Evolutionary conservation across 2,888 invertebrate species (phyloP).

Genomic region (Trachelus iudaicus): DNA sequence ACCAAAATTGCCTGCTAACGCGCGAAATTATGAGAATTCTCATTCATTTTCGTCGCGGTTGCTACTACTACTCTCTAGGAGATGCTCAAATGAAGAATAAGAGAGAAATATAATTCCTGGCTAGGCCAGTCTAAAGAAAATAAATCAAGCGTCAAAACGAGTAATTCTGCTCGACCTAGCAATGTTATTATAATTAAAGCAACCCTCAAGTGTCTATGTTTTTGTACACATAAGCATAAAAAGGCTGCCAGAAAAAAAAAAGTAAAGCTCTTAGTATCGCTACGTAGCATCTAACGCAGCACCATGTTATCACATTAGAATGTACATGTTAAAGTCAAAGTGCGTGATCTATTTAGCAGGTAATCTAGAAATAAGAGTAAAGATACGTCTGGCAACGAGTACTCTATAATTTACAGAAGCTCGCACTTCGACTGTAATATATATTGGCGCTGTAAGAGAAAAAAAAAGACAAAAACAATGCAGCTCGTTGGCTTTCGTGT

Average conservation of each 20-base stretch:
- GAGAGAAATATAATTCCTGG: neutral
- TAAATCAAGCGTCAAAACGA: neutral
- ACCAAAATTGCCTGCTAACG: neutral
- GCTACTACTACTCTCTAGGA: neutral
- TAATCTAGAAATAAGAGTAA: constrained; percentile 2
- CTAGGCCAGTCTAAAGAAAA: neutral
- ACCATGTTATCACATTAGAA: constrained; percentile 17
- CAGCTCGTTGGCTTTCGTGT: neutral
- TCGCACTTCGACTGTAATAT: constrained; percentile 38
- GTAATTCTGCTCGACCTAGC: neutral
- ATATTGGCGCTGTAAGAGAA: constrained; percentile 26
- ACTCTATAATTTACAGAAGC: neutral
- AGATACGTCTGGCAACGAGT: neutral
- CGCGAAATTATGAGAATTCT: neutral
- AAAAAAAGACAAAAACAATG: constrained; percentile 21
- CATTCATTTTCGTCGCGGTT: neutral
- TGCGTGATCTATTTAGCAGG: constrained; percentile 21
- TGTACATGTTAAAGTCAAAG: constrained; percentile 47
- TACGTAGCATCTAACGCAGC: neutral
- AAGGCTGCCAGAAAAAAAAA: neutral
- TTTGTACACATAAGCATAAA: neutral
- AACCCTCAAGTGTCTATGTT: neutral
- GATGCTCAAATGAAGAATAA: neutral
- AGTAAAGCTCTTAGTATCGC: neutral
- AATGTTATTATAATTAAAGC: neutral